Base-by-base conservation (phyloP, 1,140 invertebrate species). In the Drosophila mayri region DNA sequence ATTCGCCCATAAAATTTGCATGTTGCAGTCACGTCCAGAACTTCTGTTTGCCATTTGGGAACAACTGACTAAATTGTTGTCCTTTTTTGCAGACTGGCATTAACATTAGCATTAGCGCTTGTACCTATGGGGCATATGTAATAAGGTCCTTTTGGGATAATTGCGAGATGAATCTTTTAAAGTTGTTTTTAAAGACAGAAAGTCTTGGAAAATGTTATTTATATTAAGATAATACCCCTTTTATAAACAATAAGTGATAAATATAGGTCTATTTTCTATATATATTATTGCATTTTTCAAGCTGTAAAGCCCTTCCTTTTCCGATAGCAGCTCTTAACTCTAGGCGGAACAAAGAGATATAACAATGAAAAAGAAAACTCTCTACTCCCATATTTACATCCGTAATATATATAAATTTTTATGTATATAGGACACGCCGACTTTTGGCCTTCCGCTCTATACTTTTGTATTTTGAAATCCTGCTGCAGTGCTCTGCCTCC, bases 1-100 rank as follows among this genome's bases (percentile, higher is more conserved):
- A 59, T 28, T 75, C 50, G 25, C 38, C 54, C 54, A 47, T 52
- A 52, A 66, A 77, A 77, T 77, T 77, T 61, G 64, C 75, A 77
- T 77, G 40, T 41, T 76, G 57, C 63, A 77, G 64, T 77, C 63
- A 77, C 73, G 63, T 55, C 37, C 41, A 47, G 46, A 46, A 70
- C 25, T 54, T 35, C 35, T 46, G 57, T 54, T 73, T 49, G 49
- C 43, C 52, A 43, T 25, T 44, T 59, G 18, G 38, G 57, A 32
- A 77, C 75, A 57, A 46, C 63, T 12, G 37, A 57, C 38, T 68
- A 49, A 16, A 25, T 47, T 77, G 67, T 68, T 77, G 63, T 38
- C 55, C 43, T 50, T 59, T 76, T 77, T 77, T 40, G 32, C 28
- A n/a, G 60, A 6, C 14, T 61, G 30, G 16, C n/a, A 22, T 30